A percentile compares a stretch with the other conserved stretches of the same genome.
phyloP scores from a whole-genome alignment of 2,113 vertebrate species.

The Hemiprocne comata region DNA sequence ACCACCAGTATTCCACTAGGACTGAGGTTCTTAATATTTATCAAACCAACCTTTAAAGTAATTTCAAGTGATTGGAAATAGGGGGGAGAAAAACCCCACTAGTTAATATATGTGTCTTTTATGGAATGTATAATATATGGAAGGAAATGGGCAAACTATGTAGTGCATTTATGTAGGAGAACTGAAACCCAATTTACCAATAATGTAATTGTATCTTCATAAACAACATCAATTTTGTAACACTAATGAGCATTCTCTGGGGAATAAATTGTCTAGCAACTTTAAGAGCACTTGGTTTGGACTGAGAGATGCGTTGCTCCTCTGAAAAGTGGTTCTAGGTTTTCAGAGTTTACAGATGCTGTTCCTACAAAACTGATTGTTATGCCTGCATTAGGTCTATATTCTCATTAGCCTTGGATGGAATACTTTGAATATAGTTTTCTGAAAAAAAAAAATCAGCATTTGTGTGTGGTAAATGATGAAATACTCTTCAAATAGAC shows the following conservation, averaged over 20 bases:
- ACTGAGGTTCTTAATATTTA: not conserved
- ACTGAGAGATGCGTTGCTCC: not conserved
- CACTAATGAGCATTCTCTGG: constrained; percentile 51
- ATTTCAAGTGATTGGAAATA: constrained; percentile 32
- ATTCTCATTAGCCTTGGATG: not conserved
- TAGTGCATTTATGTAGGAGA: constrained; percentile 42
- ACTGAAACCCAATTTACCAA: constrained; percentile 58
- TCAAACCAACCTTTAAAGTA: constrained; percentile 8
- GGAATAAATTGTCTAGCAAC: constrained; percentile 17
- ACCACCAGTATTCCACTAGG: not conserved
- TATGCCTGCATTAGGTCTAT: not conserved
- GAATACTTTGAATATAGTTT: not conserved
- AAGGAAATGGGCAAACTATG: constrained; percentile 62
- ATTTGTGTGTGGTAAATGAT: not conserved
- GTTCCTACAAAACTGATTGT: not conserved
- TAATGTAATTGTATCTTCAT: constrained; percentile 65
- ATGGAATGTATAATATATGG: constrained; percentile 44
- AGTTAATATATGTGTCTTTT: constrained; percentile 49
- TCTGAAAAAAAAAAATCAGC: not conserved
- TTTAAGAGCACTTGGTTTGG: constrained; percentile 32
- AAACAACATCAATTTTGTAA: constrained; percentile 58
- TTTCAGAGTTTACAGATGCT: not conserved
- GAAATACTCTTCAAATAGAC: not conserved
- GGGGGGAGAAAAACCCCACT: not conserved
- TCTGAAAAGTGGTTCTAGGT: not conserved